Evolutionary conservation across 2,888 invertebrate species (phyloP).

Genomic region (Gryllus longicercus): DNA sequence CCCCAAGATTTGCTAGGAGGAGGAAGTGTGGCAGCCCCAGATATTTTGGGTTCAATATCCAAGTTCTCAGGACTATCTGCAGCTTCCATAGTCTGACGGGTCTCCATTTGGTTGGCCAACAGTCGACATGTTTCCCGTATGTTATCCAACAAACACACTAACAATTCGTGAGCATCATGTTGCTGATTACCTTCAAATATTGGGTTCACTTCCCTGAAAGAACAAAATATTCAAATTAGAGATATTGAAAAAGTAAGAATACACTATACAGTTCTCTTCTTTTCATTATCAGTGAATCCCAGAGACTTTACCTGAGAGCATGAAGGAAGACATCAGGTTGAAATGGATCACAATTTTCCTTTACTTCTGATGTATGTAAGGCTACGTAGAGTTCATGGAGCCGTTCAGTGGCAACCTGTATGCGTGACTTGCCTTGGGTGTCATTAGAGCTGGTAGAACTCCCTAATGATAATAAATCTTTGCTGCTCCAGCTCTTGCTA

Average conservation of each 20-base stretch:
- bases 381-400: constrained; percentile 76
- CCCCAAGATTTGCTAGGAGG: constrained; percentile 34
- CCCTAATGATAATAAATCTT: constrained; percentile 67
- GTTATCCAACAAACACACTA: constrained; percentile 81
- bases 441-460: constrained; percentile 24
- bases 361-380: constrained; percentile 69
- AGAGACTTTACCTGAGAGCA: constrained; percentile 72
- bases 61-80: constrained; percentile 29
- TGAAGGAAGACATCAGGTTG: constrained; percentile 78
- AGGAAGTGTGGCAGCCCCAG: constrained; percentile 33
- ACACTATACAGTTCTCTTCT: no score
- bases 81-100: constrained; percentile 27
- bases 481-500: constrained; percentile 71
- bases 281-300: constrained; percentile 49
- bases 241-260: no score
- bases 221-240: not conserved
- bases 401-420: constrained; percentile 75
- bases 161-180: constrained; percentile 89
- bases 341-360: constrained; percentile 71
- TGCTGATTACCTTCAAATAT: constrained; percentile 84
- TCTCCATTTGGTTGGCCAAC: constrained; percentile 45
- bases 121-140: constrained; percentile 79
- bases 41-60: constrained; percentile 22
- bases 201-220: constrained; percentile 57
- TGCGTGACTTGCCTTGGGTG: constrained; percentile 37